Evolutionary conservation across 2,888 invertebrate species (phyloP), one percentile per base, ranked within the genome.

Genomic region (Lithodes maja): DNA sequence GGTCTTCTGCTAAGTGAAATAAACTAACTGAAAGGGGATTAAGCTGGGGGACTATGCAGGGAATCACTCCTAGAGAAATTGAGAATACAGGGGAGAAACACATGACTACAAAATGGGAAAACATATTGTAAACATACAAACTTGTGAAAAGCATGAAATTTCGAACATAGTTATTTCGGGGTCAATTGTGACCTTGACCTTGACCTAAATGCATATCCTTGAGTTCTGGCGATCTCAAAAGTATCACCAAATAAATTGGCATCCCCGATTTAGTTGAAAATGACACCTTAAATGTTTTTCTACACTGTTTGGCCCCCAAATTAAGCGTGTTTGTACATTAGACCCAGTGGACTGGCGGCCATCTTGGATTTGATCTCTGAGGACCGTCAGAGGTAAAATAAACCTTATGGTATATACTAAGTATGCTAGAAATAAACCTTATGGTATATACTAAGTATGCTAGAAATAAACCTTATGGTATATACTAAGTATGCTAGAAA

Each of bases 331-430:
- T 17, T 74, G 74, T 15, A n/a, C n/a, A 74, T 74, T 74, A 74
- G 74, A 74, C 74, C 74, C 74, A 1, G 77, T 49, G 5, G 9
- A 9, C 50, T 77, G 7, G 77, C 33, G 50, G 49, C 3, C 15
- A 77, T 77, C 74, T 74, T 74, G 74, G 74, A 74, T 74, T 74
- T 77, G 77, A 50, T 53, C 50, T 50, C 77, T 77, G 5, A 77
- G 9, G 7, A 1, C 5, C 15, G 7, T 77, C 77, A 77, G 77
- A 77, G 77, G 50, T 77, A 7, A 77, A 77, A 77, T 77, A 3
- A 9, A 50, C 17, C 77, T 77, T 77, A 3, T 33, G 33, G 33
- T 33, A 33, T 33, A 33, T 33, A 7, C 5, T 50, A 3, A 3
- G 0, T 2, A 77, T 77, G 33, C 74, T 74, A 5, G 3, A n/a